phyloP scores from a whole-genome alignment of 2,113 vertebrate genomes.

The Sturnus vulgaris region DNA sequence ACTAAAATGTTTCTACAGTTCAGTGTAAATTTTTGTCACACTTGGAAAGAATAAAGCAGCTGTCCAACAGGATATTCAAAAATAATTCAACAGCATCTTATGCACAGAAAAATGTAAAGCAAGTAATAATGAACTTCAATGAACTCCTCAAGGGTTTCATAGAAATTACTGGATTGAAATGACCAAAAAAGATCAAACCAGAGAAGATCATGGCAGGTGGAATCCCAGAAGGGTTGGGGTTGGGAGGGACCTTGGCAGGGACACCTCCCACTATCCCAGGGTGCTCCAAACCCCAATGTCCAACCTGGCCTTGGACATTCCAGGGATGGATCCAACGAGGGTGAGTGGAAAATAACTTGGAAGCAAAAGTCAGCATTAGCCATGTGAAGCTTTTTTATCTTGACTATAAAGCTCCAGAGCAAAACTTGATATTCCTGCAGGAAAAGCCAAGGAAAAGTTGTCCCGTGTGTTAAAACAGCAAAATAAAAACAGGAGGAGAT shows the following conservation, averaged over 20 bases:
- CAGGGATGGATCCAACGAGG: neutral
- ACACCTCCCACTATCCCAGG: neutral
- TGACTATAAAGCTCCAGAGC: neutral
- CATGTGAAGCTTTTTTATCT: neutral
- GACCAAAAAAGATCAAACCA: neutral
- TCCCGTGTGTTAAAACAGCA: fast-evolving
- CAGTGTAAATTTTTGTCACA: neutral
- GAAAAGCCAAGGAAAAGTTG: neutral
- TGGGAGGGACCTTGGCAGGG: neutral
- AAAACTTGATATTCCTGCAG: neutral
- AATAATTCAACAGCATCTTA: neutral
- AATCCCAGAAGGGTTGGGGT: neutral
- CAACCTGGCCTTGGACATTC: neutral
- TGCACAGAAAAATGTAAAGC: neutral
- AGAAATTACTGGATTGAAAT: neutral
- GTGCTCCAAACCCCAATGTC: fast-evolving
- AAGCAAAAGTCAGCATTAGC: neutral
- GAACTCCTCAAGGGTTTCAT: neutral
- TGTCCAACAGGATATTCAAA: neutral
- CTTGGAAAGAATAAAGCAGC: neutral
- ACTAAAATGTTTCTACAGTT: neutral
- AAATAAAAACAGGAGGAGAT: neutral
- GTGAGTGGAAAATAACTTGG: neutral
- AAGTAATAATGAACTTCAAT: neutral
- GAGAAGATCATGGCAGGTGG: neutral